These are phyloP conservation scores for Corynorhinus townsendii DNA, from an alignment of 2,113 vertebrate genomes.

Conservation along the genomic window DNA sequence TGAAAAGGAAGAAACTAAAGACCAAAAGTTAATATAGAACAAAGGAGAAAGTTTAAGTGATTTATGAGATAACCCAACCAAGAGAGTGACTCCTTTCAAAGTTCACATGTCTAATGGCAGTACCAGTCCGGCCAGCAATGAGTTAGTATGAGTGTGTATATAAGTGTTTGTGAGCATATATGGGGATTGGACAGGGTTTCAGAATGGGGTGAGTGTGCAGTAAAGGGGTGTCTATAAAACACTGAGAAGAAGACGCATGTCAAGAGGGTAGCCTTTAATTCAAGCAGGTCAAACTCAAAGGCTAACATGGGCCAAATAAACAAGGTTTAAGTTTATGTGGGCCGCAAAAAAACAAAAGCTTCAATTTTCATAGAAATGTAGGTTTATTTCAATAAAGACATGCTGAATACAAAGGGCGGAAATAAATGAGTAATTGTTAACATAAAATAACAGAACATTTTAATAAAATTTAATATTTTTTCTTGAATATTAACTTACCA, in stretches of 20 bases:
- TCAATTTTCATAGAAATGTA: no score
- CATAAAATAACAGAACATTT: no score
- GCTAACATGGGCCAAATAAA: no score
- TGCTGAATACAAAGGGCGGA: no score
- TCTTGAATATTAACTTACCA: no score
- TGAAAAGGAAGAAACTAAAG: constrained; percentile 52
- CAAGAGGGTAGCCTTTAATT: background rate
- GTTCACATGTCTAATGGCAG: background rate
- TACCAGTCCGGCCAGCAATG: background rate
- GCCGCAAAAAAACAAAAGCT: no score
- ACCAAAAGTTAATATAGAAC: constrained; percentile 33
- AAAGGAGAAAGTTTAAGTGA: constrained; percentile 45
- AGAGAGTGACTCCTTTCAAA: constrained; percentile 38
- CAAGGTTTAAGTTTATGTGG: no score
- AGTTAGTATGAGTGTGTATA: background rate
- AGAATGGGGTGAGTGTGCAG: background rate
- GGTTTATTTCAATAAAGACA: no score
- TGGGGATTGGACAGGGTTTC: background rate
- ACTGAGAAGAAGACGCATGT: background rate
- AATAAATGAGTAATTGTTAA: no score
- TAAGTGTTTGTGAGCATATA: no score
- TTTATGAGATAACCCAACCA: constrained; percentile 12
- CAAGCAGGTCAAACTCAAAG: no score
- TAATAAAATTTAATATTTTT: no score
- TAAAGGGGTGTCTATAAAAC: background rate